A percentile compares a stretch with the other conserved stretches of the same genome.
phyloP scores from a whole-genome alignment of 1,140 invertebrate genomes.

The Riptortus pedestris region DNA sequence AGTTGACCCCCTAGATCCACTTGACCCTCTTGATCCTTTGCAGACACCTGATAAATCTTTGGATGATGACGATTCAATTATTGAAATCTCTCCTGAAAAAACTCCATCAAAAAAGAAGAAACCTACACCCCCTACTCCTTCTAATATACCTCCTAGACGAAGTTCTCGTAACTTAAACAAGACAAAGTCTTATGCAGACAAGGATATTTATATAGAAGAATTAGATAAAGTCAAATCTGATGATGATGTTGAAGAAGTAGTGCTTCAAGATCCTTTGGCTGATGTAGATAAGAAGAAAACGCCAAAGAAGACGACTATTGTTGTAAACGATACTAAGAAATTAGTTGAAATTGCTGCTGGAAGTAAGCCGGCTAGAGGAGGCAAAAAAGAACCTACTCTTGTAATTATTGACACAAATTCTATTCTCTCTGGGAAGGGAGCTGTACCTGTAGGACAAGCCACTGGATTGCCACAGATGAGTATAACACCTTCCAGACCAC shows the following conservation, averaged over 20 bases:
- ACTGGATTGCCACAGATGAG: conserved; percentile 26
- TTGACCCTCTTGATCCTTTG: conserved; percentile 32
- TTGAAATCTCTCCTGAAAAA: conserved; percentile 29
- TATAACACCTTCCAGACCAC: conserved; percentile 29
- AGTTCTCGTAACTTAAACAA: conserved; percentile 52
- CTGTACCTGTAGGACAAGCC: conserved; percentile 43
- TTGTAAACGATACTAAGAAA: conserved; percentile 61
- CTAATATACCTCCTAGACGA: conserved; percentile 44
- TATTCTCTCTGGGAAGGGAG: conserved; percentile 51
- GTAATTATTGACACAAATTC: conserved; percentile 70
- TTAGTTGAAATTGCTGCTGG: conserved; percentile 56
- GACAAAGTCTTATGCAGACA: conserved; percentile 49
- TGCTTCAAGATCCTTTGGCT: conserved; percentile 41
- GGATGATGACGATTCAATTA: conserved; percentile 30
- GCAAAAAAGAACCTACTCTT: conserved; percentile 62
- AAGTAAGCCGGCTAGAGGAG: conserved; percentile 40
- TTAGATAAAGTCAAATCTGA: conserved; percentile 23
- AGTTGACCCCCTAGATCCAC: conserved; percentile 32
- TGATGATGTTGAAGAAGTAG: conserved; percentile 43
- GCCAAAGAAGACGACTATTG: conserved; percentile 48
- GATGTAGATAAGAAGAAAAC: conserved; percentile 41
- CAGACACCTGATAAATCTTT: conserved; percentile 39
- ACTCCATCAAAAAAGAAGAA: conserved; percentile 36
- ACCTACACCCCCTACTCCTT: conserved; percentile 38
- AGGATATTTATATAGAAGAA: conserved; percentile 46